Evolutionary conservation across 2,113 vertebrate species (phyloP).

Genomic region (Castor canadensis): DNA sequence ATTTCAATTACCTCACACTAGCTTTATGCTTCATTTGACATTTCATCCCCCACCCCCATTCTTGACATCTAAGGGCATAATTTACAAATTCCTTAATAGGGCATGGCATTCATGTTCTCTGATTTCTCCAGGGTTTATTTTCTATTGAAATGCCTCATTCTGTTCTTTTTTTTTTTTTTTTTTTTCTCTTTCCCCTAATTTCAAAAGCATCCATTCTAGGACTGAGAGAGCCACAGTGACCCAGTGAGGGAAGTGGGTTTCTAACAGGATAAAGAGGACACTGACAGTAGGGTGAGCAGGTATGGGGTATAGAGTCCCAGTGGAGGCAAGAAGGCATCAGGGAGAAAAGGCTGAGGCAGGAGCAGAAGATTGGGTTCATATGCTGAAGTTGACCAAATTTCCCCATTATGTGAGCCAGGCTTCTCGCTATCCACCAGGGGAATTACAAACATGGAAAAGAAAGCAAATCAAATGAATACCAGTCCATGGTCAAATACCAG

Average conservation of each 20-base stretch:
- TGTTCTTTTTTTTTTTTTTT: too few relatives aligned
- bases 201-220: not conserved
- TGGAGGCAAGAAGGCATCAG: not conserved
- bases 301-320: not conserved
- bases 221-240: not conserved
- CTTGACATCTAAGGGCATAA: not conserved
- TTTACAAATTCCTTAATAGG: not conserved
- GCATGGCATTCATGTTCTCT: not conserved
- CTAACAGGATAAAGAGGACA: not conserved
- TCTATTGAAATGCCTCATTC: not conserved
- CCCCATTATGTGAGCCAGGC: not conserved
- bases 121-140: conserved; percentile 10
- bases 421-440: not conserved
- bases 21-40: not conserved
- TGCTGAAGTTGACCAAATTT: not conserved
- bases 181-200: not conserved
- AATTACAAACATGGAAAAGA: not conserved
- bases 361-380: not conserved
- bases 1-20: not conserved
- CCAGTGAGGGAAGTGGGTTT: not conserved
- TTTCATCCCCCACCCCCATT: not conserved
- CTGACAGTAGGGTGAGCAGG: rapidly evolving
- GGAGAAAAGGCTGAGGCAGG: not conserved
- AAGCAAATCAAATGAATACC: not conserved
- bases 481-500: not conserved